Conservation (phyloP, 2,888 invertebrate genomes). For the Eilema caniola region DNA sequence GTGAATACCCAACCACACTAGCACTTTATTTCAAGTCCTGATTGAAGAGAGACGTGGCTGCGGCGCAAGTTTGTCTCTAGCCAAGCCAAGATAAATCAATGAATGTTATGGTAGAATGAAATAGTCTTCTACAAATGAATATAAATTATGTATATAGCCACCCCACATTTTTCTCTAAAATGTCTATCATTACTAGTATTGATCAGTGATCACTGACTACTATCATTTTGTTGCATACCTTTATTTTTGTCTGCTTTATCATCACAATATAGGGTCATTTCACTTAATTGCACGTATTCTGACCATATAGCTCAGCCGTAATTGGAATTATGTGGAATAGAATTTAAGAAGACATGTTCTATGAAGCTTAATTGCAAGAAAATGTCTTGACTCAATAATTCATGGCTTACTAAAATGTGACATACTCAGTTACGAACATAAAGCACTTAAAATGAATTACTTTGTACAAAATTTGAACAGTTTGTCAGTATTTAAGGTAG, state of each 20-base stretch:
- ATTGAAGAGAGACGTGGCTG: neutral
- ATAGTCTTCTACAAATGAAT: no score
- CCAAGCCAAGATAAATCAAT: no score
- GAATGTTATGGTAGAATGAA: no score
- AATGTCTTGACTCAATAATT: slow-evolving; percentile 7
- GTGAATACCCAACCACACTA: neutral
- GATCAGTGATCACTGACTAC: neutral
- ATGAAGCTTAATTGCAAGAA: slow-evolving; percentile 1
- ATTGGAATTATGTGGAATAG: neutral
- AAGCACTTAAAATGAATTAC: slow-evolving; percentile 26
- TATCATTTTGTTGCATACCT: no score
- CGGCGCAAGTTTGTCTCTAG: neutral
- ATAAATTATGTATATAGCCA: no score
- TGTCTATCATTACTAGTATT: neutral
- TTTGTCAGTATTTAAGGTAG: slow-evolving; percentile 34
- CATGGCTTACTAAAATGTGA: slow-evolving; percentile 10
- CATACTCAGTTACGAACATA: slow-evolving; percentile 16
- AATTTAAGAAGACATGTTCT: slow-evolving; percentile 5
- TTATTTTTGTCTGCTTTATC: no score
- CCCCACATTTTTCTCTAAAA: neutral
- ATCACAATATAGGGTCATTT: no score
- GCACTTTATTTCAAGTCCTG: neutral
- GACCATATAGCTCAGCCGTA: neutral
- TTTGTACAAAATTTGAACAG: slow-evolving; percentile 31
- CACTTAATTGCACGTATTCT: neutral